phyloP scores from a whole-genome alignment of 2,113 vertebrate genomes.

The Triplophysa dalaica region DNA sequence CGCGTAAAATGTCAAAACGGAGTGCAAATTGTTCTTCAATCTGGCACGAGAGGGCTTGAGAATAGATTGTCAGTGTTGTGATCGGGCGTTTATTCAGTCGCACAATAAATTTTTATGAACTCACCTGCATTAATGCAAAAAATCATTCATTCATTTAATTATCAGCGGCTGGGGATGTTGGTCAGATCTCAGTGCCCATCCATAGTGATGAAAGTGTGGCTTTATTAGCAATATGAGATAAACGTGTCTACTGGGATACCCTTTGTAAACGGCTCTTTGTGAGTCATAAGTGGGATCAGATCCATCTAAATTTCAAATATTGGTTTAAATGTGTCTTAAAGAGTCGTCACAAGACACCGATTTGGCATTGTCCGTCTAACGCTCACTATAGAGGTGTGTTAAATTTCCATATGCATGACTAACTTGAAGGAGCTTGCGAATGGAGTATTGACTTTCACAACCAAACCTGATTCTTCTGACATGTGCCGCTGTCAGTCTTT shows the following conservation, averaged over 20 bases:
- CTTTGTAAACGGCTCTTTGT: neutral
- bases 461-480: slow-evolving; percentile 48
- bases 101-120: slow-evolving; percentile 20
- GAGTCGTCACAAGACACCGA: neutral
- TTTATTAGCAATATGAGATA: neutral
- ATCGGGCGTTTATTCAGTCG: slow-evolving; percentile 24
- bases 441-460: slow-evolving; percentile 62
- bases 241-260: neutral
- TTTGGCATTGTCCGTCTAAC: slow-evolving; percentile 5
- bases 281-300: neutral
- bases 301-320: slow-evolving; percentile 1
- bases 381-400: slow-evolving; percentile 4
- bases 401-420: slow-evolving; percentile 31
- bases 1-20: neutral
- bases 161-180: neutral
- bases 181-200: neutral
- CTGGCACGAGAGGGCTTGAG: neutral
- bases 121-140: neutral
- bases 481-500: slow-evolving; percentile 70
- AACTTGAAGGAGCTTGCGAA: slow-evolving; percentile 56
- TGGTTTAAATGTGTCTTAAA: slow-evolving; percentile 1
- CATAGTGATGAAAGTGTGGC: slow-evolving; percentile 3
- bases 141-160: slow-evolving; percentile 24
- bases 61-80: slow-evolving; percentile 24
- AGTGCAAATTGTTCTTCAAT: slow-evolving; percentile 8